phyloP scores from a whole-genome alignment of 2,888 invertebrate genomes.

The Leucophenga montana region DNA sequence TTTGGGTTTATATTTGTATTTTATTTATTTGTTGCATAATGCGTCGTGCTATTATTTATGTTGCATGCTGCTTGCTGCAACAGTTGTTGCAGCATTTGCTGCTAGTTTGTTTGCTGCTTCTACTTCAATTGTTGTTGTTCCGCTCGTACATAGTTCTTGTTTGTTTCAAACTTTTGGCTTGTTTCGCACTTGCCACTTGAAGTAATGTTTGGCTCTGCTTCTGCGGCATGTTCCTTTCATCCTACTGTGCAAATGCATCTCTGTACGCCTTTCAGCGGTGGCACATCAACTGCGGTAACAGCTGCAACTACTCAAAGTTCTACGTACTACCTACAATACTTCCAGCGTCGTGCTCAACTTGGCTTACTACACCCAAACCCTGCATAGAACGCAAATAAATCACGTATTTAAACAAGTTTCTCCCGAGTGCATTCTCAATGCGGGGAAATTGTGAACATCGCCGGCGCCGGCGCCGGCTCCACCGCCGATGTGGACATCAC shows the following conservation, averaged over 20 bases:
- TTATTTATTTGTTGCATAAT: neutral
- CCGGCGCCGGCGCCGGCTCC: too few relatives aligned
- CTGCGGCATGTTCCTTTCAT: neutral
- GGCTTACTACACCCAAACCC: conserved; percentile 38
- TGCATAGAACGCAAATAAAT: conserved; percentile 58
- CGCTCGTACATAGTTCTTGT: neutral
- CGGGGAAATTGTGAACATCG: conserved; percentile 54
- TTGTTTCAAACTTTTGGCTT: conserved; percentile 14
- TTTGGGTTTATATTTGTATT: too few relatives aligned
- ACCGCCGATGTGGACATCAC: conserved; percentile 35
- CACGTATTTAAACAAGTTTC: conserved; percentile 65
- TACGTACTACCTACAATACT: neutral
- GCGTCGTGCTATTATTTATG: too few relatives aligned
- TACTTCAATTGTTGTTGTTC: neutral
- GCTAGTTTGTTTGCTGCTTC: conserved; percentile 15
- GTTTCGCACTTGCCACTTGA: conserved; percentile 13
- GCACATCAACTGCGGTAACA: neutral
- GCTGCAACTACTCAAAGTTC: neutral
- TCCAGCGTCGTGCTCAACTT: too few relatives aligned
- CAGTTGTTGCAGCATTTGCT: conserved; percentile 20
- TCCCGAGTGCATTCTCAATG: conserved; percentile 46
- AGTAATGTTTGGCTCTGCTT: neutral
- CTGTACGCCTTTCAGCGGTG: neutral
- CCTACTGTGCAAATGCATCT: neutral
- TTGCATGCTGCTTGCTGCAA: neutral